Conservation (phyloP, 2,113 vertebrate genomes). For the Dryoscopus gambensis region DNA sequence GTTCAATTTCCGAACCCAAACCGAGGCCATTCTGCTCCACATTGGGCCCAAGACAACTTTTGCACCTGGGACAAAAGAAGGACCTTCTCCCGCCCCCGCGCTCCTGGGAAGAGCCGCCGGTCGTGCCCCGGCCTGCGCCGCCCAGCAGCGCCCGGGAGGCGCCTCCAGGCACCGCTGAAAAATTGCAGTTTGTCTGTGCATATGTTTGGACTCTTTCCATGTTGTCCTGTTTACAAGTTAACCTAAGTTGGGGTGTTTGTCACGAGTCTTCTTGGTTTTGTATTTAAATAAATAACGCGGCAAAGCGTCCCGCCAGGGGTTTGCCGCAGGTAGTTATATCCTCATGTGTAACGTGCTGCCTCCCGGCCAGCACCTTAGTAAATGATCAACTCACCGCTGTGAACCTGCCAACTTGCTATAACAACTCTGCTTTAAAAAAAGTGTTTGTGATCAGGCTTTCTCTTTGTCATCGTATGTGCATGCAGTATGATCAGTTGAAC, state of each 20-base stretch:
- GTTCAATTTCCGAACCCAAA: not conserved
- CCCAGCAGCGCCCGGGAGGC: conserved; percentile 34
- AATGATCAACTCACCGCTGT: conserved; percentile 84
- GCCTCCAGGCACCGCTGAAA: conserved; percentile 65
- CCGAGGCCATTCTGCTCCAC: not conserved
- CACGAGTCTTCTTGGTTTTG: conserved; percentile 87
- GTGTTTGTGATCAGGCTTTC: conserved; percentile 94
- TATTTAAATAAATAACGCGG: conserved; percentile 84
- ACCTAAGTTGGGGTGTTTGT: conserved; percentile 88
- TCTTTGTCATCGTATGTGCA: conserved; percentile 96
- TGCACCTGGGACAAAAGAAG: conserved; percentile 33
- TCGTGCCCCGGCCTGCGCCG: not conserved
- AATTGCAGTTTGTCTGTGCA: conserved; percentile 85
- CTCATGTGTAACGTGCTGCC: conserved; percentile 78
- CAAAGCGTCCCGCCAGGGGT: conserved; percentile 62
- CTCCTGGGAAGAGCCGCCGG: not conserved
- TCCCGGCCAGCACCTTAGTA: conserved; percentile 75
- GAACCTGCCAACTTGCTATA: conserved; percentile 89
- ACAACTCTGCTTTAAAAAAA: conserved; percentile 91
- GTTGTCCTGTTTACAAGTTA: conserved; percentile 93
- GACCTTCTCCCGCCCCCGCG: not conserved
- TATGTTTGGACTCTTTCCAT: conserved; percentile 83
- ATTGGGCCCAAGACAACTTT: conserved; percentile 49
- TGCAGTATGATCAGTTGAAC: conserved; percentile 94
- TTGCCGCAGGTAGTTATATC: conserved; percentile 76